Base-by-base conservation (phyloP, 1,140 invertebrate genomes). In the Berghia stephanieae region DNA sequence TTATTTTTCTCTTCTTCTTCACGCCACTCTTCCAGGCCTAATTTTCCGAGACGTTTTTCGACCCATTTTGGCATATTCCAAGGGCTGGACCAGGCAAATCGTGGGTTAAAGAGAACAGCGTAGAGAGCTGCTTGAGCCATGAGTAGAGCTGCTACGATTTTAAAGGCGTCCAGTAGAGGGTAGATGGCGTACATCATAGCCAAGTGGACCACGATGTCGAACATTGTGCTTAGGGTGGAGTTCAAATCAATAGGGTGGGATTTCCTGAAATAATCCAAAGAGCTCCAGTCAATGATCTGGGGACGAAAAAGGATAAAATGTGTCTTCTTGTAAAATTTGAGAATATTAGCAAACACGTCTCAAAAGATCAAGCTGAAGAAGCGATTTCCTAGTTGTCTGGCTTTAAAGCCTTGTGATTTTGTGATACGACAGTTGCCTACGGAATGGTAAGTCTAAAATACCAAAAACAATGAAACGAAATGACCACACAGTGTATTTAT, bases 261-360 rank as follows among this genome's bases (percentile, higher is more conserved):
- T 38, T 78, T 84, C 21, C 81, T 78, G 16, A 78, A 78, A 81
- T 82, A 86, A 44, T 87, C 86, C 40, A 87, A 75, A 36, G 83
- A 86, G 80, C 86, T 87, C 86, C 86, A 87, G 63, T 81, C 84
- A 2, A 86, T 82, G n/a, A 86, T 83, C 85, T 86, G 69, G 36
- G 74, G 80, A 77, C 34, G 31, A 60, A 13, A 38, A 77, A 18
- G 43, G 31, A 21, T 43, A 24, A 44, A 24, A 36, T n/a, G n/a
- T n/a, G n/a, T n/a, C n/a, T n/a, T n/a, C n/a, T n/a, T n/a, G n/a
- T n/a, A n/a, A n/a, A n/a, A n/a, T n/a, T n/a, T n/a, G n/a, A n/a
- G n/a, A n/a, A n/a, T n/a, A n/a, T n/a, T n/a, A n/a, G n/a, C n/a
- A n/a, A n/a, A n/a, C n/a, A n/a, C n/a, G n/a, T n/a, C n/a, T n/a